Evolutionary conservation across 2,113 vertebrate genomes (phyloP).

Genomic region (Dendrocopos noguchii): DNA sequence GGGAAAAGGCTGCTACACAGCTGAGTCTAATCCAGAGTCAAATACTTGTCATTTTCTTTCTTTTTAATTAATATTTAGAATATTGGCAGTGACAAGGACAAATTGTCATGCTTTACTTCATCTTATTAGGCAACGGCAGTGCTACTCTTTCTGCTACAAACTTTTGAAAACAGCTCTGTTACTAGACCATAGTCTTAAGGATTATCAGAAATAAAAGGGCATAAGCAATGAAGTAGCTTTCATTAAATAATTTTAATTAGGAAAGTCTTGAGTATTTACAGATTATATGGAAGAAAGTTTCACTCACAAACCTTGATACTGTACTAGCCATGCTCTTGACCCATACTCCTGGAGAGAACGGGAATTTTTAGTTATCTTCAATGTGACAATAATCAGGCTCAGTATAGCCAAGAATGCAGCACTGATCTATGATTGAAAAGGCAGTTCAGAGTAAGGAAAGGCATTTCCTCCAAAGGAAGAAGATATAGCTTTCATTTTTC

Average conservation of each 20-base stretch:
- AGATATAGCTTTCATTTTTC: neutral
- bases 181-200: neutral
- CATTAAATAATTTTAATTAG: neutral
- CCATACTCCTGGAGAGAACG: neutral
- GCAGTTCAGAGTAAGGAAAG: neutral
- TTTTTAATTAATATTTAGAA: neutral
- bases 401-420: neutral
- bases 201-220: neutral
- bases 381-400: neutral
- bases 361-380: neutral
- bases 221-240: neutral
- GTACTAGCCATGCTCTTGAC: neutral
- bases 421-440: neutral
- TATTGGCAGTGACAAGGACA: neutral
- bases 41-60: neutral
- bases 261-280: neutral
- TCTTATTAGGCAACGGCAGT: neutral
- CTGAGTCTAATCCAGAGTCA: neutral
- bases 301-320: neutral
- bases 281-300: neutral
- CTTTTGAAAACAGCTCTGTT: neutral
- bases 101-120: neutral
- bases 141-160: neutral
- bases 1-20: neutral
- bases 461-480: neutral